Evolutionary conservation across 2,797 vertebrate genomes (phyloP), one percentile per base, ranked within the genome.

Genomic region (Dromococcyx pavoninus): DNA sequence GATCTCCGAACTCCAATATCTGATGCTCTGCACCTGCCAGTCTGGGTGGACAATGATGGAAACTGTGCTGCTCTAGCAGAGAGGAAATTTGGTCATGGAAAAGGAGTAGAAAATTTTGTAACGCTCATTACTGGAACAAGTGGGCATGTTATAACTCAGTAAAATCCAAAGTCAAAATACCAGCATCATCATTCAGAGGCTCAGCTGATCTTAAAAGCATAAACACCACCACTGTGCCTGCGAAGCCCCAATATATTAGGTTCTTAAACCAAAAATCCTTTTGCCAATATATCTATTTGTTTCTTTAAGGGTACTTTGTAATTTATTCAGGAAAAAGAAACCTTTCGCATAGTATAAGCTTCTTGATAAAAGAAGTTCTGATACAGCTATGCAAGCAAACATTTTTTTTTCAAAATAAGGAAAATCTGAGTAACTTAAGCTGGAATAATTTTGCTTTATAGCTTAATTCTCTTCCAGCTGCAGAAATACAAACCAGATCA

Each of bases 41-140:
- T 99, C 57, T 99, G 99, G 99, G 98, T 99, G 2, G 99, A 99
- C 97, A 99, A 99, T 17, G 99, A 99, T 9, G 99, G 99, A 15
- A 99, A 99, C 94, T 99, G 99, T 50, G 99, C 99, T 1, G 99
- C 99, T 4, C 94, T 99, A 77, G 99, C 99, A 13, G 99, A 99
- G 97, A 99, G 88, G 95, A 99, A 99, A 96, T 99, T 99, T 95
- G 99, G 99, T 32, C 99, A 99, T 27, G 99, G 99, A 74, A 99
- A 98, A 93, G 99, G 99, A 72, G 96, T 99, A 94, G 99, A 99
- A 96, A 98, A 99, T 97, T 99, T 99, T 92, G 99, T 98, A 71
- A 98, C 99, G 0, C 97, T 99, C 71, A 99, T 99, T 97, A 99
- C 99, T 57, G 99, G 99, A 78, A 99, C 99, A 96, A 99, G 99